phyloP scores from a whole-genome alignment of 2,113 vertebrate species.

The Mirza zaza region DNA sequence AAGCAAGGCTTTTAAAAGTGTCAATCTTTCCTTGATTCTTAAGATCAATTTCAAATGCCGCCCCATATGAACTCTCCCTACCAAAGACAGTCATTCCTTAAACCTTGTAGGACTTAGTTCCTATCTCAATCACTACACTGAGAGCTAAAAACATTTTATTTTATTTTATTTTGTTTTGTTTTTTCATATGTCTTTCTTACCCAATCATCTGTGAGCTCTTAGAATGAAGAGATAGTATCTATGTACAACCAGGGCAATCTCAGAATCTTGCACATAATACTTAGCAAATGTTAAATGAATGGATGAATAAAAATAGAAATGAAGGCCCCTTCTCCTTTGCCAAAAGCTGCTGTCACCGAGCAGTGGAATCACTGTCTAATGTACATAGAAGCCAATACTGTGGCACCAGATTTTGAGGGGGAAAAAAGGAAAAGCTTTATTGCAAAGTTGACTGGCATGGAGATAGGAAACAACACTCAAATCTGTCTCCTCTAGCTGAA shows the following conservation, averaged over 20 bases:
- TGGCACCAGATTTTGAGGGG: no score
- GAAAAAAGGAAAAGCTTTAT: no score
- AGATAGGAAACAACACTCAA: no score
- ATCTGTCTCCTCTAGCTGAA: no score
- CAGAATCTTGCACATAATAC: background rate
- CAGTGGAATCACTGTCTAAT: no score
- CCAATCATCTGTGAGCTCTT: background rate
- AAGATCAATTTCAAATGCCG: background rate
- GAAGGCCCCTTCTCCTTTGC: background rate
- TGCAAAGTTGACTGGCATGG: no score
- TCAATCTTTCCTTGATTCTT: background rate
- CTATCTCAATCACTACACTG: background rate
- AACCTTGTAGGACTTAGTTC: background rate
- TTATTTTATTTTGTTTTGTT: background rate
- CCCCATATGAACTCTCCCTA: background rate
- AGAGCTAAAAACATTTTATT: background rate
- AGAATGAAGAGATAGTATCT: background rate
- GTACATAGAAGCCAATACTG: no score
- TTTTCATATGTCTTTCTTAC: background rate
- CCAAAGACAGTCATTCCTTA: background rate
- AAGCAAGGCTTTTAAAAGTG: background rate
- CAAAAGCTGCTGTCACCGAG: background rate
- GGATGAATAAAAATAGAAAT: background rate
- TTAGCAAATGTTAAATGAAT: background rate
- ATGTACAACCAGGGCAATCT: background rate